phyloP scores from a whole-genome alignment of 2,888 invertebrate species.

The Nasonovia ribisnigri region DNA sequence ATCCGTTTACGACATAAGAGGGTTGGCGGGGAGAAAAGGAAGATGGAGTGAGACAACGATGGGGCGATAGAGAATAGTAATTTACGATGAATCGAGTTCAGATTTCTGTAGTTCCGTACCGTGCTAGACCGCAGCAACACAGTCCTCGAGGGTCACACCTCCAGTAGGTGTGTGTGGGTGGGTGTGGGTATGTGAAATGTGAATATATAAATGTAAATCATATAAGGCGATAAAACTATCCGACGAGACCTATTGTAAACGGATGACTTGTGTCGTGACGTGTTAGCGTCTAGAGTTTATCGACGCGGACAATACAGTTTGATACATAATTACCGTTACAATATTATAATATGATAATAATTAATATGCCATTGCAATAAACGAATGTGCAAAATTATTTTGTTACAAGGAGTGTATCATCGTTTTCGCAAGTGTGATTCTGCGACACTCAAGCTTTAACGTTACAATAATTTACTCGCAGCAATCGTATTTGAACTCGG shows the following conservation, averaged over 20 bases:
- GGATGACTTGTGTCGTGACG: conserved; percentile 1
- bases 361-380: background rate
- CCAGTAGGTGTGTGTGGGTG: background rate
- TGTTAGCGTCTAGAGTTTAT: background rate
- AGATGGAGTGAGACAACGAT: background rate
- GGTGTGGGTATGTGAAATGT: no score
- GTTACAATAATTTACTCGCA: background rate
- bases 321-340: background rate
- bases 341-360: background rate
- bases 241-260: background rate
- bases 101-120: background rate
- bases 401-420: background rate
- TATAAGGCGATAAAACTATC: background rate
- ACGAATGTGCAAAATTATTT: background rate
- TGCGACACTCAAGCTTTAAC: background rate
- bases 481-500: background rate
- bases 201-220: background rate
- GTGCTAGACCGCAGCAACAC: background rate
- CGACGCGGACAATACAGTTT: background rate
- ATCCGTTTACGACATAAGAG: background rate
- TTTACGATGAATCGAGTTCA: background rate
- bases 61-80: background rate
- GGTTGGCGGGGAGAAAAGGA: background rate
- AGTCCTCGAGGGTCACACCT: background rate
- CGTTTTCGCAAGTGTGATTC: background rate